These are phyloP conservation scores for Caenorhabditis becei DNA, from an alignment of 2,888 invertebrate genomes.

Conservation along the genomic window DNA sequence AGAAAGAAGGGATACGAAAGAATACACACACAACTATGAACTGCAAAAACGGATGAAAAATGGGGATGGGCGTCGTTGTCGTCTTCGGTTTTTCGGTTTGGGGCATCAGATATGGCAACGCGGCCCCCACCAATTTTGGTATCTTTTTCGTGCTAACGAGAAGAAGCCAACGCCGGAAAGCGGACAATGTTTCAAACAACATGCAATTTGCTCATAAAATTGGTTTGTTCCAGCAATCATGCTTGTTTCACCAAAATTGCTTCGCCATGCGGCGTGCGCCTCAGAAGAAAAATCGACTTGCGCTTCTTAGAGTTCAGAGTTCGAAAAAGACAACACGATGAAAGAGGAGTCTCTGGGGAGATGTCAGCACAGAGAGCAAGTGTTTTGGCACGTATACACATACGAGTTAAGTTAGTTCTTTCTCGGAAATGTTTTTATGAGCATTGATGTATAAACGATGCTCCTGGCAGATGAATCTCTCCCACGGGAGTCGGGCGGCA, in stretches of 20 bases:
- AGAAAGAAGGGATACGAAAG: slow-evolving; percentile 31
- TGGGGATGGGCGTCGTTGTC: slow-evolving; percentile 31
- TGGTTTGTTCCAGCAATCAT: slow-evolving; percentile 44
- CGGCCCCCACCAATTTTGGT: slow-evolving; percentile 42
- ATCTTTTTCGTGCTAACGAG: slow-evolving; percentile 48
- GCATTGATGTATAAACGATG: slow-evolving; percentile 13
- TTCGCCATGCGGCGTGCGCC: slow-evolving; percentile 27
- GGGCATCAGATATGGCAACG: slow-evolving; percentile 53
- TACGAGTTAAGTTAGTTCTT: neutral
- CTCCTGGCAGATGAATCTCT: neutral
- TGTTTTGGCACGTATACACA: slow-evolving; percentile 39
- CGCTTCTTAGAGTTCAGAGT: slow-evolving; percentile 50
- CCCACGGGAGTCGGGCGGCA: neutral
- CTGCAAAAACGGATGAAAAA: slow-evolving; percentile 43
- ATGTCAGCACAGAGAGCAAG: slow-evolving; percentile 19
- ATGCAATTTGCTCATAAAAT: slow-evolving; percentile 54
- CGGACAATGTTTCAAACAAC: slow-evolving; percentile 57
- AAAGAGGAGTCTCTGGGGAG: slow-evolving; percentile 27
- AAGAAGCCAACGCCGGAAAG: slow-evolving; percentile 28
- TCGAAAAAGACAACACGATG: slow-evolving; percentile 20
- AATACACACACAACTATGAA: slow-evolving; percentile 43
- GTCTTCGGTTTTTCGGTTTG: slow-evolving; percentile 18
- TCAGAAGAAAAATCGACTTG: slow-evolving; percentile 16
- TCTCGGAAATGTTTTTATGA: neutral
- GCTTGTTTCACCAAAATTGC: slow-evolving; percentile 43